Conservation (phyloP, 1,140 invertebrate species). For the Drosophila oshimai region DNA sequence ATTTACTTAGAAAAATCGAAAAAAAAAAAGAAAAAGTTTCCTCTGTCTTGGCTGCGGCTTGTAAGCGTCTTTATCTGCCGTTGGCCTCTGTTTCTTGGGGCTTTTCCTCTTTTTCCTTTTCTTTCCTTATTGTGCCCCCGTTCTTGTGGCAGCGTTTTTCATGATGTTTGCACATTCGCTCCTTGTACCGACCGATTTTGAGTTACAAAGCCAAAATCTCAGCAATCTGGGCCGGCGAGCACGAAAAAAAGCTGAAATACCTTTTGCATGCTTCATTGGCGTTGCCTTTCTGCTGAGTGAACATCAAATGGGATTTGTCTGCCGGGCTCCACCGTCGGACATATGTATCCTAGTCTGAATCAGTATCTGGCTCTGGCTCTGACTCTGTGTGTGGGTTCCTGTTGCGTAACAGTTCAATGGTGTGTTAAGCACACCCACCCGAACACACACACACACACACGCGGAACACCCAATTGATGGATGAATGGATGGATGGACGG, state of each 20-base stretch:
- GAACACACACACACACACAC: constrained; percentile 1
- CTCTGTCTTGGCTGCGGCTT: constrained; percentile 34
- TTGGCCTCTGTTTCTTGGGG: constrained; percentile 43
- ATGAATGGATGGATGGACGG: constrained; percentile 27
- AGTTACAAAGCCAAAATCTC: constrained; percentile 80
- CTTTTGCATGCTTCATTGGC: constrained; percentile 81
- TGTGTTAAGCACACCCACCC: constrained; percentile 63
- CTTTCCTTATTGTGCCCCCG: background rate
- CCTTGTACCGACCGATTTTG: constrained; percentile 70
- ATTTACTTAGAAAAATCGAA: no score
- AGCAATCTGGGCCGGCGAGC: constrained; percentile 39
- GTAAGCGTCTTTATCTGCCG: constrained; percentile 47
- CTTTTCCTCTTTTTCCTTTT: background rate
- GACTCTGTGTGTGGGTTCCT: constrained; percentile 34
- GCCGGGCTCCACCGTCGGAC: constrained; percentile 43
- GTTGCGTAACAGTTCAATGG: constrained; percentile 76
- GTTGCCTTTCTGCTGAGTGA: constrained; percentile 80
- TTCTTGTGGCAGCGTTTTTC: constrained; percentile 59
- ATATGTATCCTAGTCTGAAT: constrained; percentile 45
- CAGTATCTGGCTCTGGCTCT: background rate
- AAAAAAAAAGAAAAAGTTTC: constrained; percentile 21
- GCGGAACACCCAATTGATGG: constrained; percentile 25
- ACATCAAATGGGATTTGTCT: constrained; percentile 81
- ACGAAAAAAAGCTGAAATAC: constrained; percentile 73
- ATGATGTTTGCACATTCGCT: constrained; percentile 78